A percentile compares a stretch with the other conserved stretches of the same genome.
Evolutionary conservation across 1,140 invertebrate species (phyloP).

Genomic region (Leptoteleia sp.): DNA sequence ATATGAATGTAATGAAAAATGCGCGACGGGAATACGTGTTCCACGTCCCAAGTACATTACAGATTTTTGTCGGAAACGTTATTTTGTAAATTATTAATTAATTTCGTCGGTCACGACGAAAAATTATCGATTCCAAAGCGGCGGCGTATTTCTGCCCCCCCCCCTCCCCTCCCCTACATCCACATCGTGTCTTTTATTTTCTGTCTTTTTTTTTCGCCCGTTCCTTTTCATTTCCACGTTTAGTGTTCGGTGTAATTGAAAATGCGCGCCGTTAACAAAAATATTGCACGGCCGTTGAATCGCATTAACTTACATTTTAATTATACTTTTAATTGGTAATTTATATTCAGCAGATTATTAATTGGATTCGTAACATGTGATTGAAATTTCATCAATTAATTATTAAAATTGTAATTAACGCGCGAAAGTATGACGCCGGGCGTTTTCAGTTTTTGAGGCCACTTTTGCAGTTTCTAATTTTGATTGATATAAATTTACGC

Average conservation of each 20-base stretch:
- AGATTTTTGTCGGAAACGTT: constrained; percentile 44
- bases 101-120: constrained; percentile 43
- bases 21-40: constrained; percentile 45
- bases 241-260: constrained; percentile 54
- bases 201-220: not conserved
- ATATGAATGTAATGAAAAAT: constrained; percentile 67
- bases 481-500: constrained; percentile 51
- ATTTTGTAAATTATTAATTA: constrained; percentile 62
- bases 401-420: constrained; percentile 61
- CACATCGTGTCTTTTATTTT: not conserved
- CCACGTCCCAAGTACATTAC: constrained; percentile 37
- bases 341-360: constrained; percentile 63
- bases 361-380: constrained; percentile 62
- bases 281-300: constrained; percentile 38
- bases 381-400: constrained; percentile 62
- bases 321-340: constrained; percentile 66
- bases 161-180: not conserved
- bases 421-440: constrained; percentile 21
- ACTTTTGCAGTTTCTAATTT: constrained; percentile 54
- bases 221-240: constrained; percentile 39
- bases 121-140: constrained; percentile 49
- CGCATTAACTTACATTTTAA: constrained; percentile 60
- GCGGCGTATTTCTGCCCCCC: not conserved
- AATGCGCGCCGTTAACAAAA: constrained; percentile 52
- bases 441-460: constrained; percentile 21